These are phyloP conservation scores for Argyresthia albistria DNA, from an alignment of 2,888 invertebrate genomes.

Conservation along the genomic window DNA sequence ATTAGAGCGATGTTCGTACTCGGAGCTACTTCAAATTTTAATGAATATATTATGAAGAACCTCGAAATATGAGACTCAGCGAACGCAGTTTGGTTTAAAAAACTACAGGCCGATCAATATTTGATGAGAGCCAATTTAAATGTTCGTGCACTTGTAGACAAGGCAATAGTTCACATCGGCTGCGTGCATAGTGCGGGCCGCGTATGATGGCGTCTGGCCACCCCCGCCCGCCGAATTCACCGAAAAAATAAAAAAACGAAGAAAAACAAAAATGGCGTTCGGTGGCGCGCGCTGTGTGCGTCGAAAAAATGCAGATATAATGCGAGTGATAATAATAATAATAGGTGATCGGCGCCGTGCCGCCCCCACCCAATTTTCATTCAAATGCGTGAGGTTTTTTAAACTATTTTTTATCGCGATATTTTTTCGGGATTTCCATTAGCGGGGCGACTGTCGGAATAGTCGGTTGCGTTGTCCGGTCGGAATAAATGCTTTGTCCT, in stretches of 20 bases:
- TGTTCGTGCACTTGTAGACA: constrained; percentile 71
- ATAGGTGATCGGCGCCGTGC: constrained; percentile 56
- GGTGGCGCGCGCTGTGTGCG: constrained; percentile 41
- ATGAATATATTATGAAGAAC: constrained; percentile 2
- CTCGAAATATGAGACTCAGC: constrained; percentile 32
- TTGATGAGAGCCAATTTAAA: constrained; percentile 72
- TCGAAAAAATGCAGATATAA: constrained; percentile 69
- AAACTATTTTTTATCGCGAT: constrained; percentile 53
- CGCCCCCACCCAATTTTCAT: constrained; percentile 65
- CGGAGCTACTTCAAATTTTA: neutral
- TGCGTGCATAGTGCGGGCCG: constrained; percentile 36
- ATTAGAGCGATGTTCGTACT: neutral
- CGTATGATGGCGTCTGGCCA: constrained; percentile 39
- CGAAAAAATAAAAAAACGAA: constrained; percentile 54
- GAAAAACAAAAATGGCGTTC: constrained; percentile 63
- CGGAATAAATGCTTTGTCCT: constrained; percentile 35
- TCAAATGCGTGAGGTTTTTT: constrained; percentile 66
- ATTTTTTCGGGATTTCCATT: constrained; percentile 69
- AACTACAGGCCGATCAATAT: constrained; percentile 68
- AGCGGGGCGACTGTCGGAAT: constrained; percentile 52
- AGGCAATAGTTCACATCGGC: constrained; percentile 58
- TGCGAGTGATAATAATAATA: constrained; percentile 72
- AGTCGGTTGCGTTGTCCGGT: constrained; percentile 37
- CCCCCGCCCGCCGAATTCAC: constrained; percentile 44
- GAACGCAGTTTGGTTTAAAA: constrained; percentile 59